Base-by-base conservation (phyloP, 92 coral and sea anemone genomes). In the Porites rus region DNA sequence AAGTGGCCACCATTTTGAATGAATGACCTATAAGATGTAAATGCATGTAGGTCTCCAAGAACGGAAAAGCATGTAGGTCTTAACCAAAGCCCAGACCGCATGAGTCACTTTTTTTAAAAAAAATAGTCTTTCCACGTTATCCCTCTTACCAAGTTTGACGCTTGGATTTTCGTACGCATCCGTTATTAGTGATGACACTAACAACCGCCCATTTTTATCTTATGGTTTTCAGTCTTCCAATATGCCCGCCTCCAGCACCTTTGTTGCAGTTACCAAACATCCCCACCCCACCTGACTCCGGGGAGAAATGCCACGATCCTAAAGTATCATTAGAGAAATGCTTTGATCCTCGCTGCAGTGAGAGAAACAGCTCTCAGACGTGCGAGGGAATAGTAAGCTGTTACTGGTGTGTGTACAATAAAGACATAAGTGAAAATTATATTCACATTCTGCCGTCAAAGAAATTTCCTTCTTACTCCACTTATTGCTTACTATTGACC, bases 351-450 rank as follows among this genome's bases (percentile, higher is more conserved):
- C 76, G 43, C 86, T 81, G 86, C 21, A 64, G 73, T 43, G 63
- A 63, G 43, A 72, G n/a, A 51, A 83, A 73, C 52, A 83, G 80
- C 65, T 83, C 87, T 3, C 61, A 43, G 51, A 63, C 79, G 18
- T 92, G 94, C 46, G 76, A 80, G 1, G 94, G 92, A 18, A 82
- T 92, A 7, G 90, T 80, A 8, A 84, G 92, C 4, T 92, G 92
- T 59, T 84, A 85, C 65, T 92, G 95, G 92, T 92, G 95, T 67
- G 61, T 79, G 52, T 80, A 72, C 38, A 81, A 92, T 65, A 91
- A 92, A 59, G 38, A 64, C 9, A 78, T 56, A 56, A 56, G 61
- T 10, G 13, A 8, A 2, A 10, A 56, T 14, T 11, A 56, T 56
- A 14, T 38, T 38, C 46, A 38, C 46, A 38, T 38, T 38, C 46